These are phyloP conservation scores for Tinea trinotella DNA, from an alignment of 2,888 invertebrate species.

Conservation along the genomic window DNA sequence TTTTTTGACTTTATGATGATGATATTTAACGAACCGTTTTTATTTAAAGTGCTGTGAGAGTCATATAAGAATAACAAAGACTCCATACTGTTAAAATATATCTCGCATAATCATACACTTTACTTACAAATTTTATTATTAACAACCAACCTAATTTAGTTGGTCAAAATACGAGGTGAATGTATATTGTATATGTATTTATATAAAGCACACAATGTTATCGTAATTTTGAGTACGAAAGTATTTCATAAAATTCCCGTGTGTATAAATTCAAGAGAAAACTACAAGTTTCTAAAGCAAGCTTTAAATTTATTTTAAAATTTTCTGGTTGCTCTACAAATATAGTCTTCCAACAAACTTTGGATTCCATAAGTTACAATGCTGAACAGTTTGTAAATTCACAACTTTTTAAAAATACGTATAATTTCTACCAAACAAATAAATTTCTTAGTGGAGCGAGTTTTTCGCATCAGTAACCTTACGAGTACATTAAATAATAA, in stretches of 20 bases:
- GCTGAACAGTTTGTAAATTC: slow-evolving; percentile 5
- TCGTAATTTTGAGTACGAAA: not conserved
- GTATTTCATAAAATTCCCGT: slow-evolving; percentile 6
- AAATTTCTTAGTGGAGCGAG: not conserved
- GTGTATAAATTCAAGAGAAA: slow-evolving; percentile 9
- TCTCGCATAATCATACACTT: not conserved
- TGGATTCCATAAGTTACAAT: not conserved
- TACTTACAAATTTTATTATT: no score
- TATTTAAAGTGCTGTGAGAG: no score
- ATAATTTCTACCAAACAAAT: not conserved
- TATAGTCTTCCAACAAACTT: slow-evolving; percentile 10
- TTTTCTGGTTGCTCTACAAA: slow-evolving; percentile 16
- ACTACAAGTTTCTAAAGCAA: slow-evolving; percentile 15
- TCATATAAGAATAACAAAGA: no score
- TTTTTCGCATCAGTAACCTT: no score
- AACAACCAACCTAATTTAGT: no score
- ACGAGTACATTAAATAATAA: no score
- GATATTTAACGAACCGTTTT: not conserved
- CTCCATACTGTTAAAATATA: no score
- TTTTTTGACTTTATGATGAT: not conserved
- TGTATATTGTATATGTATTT: no score
- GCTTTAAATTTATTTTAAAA: slow-evolving; percentile 19
- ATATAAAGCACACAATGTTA: not conserved
- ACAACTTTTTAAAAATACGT: not conserved
- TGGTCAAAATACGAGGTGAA: no score